Evolutionary conservation across 2,113 vertebrate species (phyloP).

Genomic region (Eretmochelys imbricata): DNA sequence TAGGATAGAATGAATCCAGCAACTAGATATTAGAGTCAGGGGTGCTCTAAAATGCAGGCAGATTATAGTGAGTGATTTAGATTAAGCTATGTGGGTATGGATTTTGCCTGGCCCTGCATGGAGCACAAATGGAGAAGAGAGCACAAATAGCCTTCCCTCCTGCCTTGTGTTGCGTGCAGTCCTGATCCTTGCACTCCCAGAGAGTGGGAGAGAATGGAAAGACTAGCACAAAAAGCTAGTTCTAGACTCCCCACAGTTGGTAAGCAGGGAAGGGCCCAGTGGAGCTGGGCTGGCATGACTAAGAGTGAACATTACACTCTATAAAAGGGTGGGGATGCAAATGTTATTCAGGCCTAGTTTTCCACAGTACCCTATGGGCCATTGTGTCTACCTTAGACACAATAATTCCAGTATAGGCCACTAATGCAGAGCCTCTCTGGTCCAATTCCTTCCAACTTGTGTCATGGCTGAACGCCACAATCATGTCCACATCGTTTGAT

Average conservation of each 20-base stretch:
- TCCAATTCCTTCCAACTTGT: neutral
- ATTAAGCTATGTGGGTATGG: rapidly evolving
- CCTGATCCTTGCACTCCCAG: rapidly evolving
- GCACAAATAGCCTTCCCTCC: neutral
- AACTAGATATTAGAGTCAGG: neutral
- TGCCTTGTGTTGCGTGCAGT: neutral
- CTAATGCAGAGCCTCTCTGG: neutral
- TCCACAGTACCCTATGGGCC: neutral
- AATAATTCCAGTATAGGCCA: neutral
- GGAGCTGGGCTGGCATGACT: rapidly evolving
- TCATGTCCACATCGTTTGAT: neutral
- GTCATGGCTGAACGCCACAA: neutral
- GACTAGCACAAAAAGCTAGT: neutral
- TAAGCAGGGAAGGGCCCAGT: rapidly evolving
- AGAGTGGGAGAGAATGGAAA: neutral
- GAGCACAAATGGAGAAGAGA: neutral
- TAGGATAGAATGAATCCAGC: neutral
- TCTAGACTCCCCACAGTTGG: rapidly evolving
- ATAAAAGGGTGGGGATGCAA: neutral
- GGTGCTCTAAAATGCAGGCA: neutral
- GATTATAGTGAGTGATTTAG: rapidly evolving
- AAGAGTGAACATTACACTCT: neutral
- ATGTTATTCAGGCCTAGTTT: neutral
- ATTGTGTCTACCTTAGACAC: neutral
- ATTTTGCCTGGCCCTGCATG: neutral